Base-by-base conservation (phyloP, 2,113 vertebrate genomes). In the Xerus inauris region DNA sequence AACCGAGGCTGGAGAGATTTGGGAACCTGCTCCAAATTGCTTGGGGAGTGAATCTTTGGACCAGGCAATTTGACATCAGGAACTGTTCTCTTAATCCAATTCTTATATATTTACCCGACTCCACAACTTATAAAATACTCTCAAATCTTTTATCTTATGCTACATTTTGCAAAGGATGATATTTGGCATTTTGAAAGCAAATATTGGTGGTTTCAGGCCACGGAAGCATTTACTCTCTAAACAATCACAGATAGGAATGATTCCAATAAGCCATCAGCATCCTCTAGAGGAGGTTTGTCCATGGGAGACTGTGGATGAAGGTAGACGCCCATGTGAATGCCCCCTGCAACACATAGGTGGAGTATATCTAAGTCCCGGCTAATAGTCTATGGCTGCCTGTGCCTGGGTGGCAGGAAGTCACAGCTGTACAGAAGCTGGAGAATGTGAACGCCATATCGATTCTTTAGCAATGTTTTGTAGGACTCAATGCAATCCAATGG, bases 251-350 rank as follows among this genome's bases (percentile, higher is more conserved):
- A 24, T 28, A 59, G 24, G 69, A 67, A 42, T 83, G n/a, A 32
- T 26, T 47, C 11, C 49, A n/a, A 49, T 40, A 22, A 40, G 49
- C 75, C 17, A 5, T 16, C n/a, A 12, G 0, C 9, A 2, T 8
- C 28, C 24, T 22, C 35, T 40, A 62, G 35, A 35, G 26, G 19
- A 38, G 40, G 16, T 30, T 87, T 13, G 0, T 20, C 59, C 8
- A 14, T 3, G 51, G 64, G 17, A 30, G 59, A 77, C 38, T 1
- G 0, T 22, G 65, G 54, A 45, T 40, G 16, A 26, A 6, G n/a
- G 3, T 8, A 19, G 10, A 38, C 24, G 2, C 2, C 10, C 2
- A 6, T 3, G 24, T 19, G 86, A 10, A 30, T 8, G 10, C 7
- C 42, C 20, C 20, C n/a, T 22, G 22, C 3, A 13, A 32, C 22